Evolutionary conservation across 2,888 invertebrate genomes (phyloP), one percentile per base, ranked within the genome.

Genomic region (Choristoneura rosaceana): DNA sequence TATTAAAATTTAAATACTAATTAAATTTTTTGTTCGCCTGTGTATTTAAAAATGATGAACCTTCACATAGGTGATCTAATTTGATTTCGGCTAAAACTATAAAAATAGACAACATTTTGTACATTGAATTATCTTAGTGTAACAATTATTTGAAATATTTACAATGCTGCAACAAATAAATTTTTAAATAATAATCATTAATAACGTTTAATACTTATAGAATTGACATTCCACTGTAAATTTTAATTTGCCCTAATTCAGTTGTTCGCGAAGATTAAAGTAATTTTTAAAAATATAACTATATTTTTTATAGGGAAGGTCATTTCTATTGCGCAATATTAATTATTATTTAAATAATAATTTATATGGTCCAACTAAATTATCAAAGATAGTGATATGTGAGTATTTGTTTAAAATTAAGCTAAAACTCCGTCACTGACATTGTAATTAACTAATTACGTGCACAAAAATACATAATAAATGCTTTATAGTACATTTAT

Each of bases 51-150:
- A 52, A 12, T 60, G 8, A 65, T 70, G 10, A 41, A 34, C 15
- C 50, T 45, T 47, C n/a, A 45, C 41, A 52, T 50, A 69, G 7
- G 41, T 62, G 4, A 41, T 33, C 50, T 58, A 62, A 64, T 52
- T 74, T 76, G 76, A 74, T 58, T 77, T 76, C 77, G 71, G 77
- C 75, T 80, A 78, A 77, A 80, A 75, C 77, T 77, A 80, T 82
- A 83, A 78, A 84, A 84, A 83, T 84, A 82, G 82, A 80, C 81
- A 82, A 83, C 81, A 80, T 78, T 79, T 82, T 81, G 80, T 81
- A 81, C 80, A 66, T 64, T 65, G 43, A 47, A 71, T 74, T 68
- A 60, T 58, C 45, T 69, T 60, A 70, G 60, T 25, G 43, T 64
- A 74, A 67, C 68, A 71, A 38, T 62, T 73, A 71, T 38, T 58